Base-by-base conservation (phyloP, 2,113 vertebrate genomes). In the Deroptyus accipitrinus region DNA sequence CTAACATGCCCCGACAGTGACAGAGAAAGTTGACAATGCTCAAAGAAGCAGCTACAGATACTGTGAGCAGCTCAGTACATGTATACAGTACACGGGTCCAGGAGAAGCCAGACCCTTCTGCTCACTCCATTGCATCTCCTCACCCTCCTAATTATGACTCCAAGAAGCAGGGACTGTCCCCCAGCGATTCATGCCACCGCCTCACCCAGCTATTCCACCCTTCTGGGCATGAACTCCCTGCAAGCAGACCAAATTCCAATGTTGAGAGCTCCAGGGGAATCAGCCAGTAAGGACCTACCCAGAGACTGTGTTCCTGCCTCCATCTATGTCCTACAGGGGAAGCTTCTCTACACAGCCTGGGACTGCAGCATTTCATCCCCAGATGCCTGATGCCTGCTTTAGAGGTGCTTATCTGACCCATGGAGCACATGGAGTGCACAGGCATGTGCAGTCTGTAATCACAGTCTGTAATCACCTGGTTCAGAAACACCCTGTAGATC, bases 391-490 rank as follows among this genome's bases (percentile, higher is more conserved):
- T 46, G 24, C n/a, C n/a, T 35, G 57, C 42, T 41, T 2, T 69
- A 39, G 64, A 64, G 25, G 35, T 28, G 23, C 31, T 51, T 39
- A 24, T 22, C 35, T 37, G 16, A 17, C 12, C 69, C 54, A 20
- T 0, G 0, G 51, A 74, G 30, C 62, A 54, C 22, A n/a, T 0
- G 33, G 49, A 66, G 22, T 1, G 31, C 31, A 33, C 1, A 3
- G 24, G 25, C n/a, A 18, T 6, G 33, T 39, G 37, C 59, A 81
- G 25, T n/a, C n/a, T n/a, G n/a, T 46, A 63, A 35, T 6, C 59
- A 30, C 13, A 15, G 14, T 18, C 48, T 68, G 28, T 7, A 33
- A 80, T 6, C 28, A 28, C 39, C 64, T 61, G 42, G 9, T 41
- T 42, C 68, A 69, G 52, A 28, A 48, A 39, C 28, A 17, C 8